Evolutionary conservation across 2,113 vertebrate species (phyloP).

Genomic region (Pangasianodon gigas): DNA sequence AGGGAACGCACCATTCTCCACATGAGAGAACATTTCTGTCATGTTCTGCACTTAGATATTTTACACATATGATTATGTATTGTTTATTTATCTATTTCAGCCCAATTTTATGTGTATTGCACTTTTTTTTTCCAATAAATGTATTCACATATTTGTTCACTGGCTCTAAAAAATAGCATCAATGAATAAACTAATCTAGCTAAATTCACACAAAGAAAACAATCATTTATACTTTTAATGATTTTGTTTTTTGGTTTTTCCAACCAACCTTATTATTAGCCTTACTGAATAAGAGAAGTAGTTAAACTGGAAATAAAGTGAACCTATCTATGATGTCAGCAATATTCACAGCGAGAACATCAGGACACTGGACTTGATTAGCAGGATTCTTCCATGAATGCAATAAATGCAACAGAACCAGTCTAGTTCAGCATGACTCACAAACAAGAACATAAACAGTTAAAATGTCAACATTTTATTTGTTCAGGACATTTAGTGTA

Average conservation of each 20-base stretch:
- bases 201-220: neutral
- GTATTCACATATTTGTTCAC: neutral
- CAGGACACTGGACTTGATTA: neutral
- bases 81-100: neutral
- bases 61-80: neutral
- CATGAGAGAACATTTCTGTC: constrained; percentile 14
- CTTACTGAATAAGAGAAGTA: too few species aligned
- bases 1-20: constrained; percentile 44
- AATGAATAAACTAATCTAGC: neutral
- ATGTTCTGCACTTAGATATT: constrained; percentile 33
- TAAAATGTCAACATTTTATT: neutral
- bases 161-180: neutral
- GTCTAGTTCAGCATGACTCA: neutral
- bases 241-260: neutral
- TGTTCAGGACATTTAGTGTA: neutral
- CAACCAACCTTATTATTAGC: neutral
- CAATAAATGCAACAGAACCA: neutral
- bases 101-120: neutral
- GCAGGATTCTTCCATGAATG: neutral
- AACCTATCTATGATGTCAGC: neutral
- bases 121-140: neutral
- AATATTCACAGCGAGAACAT: too few species aligned
- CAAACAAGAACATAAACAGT: neutral
- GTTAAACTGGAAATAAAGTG: too few species aligned
- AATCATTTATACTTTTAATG: neutral